phyloP scores from a whole-genome alignment of 2,888 invertebrate species.

The Harpalus rubripes region DNA sequence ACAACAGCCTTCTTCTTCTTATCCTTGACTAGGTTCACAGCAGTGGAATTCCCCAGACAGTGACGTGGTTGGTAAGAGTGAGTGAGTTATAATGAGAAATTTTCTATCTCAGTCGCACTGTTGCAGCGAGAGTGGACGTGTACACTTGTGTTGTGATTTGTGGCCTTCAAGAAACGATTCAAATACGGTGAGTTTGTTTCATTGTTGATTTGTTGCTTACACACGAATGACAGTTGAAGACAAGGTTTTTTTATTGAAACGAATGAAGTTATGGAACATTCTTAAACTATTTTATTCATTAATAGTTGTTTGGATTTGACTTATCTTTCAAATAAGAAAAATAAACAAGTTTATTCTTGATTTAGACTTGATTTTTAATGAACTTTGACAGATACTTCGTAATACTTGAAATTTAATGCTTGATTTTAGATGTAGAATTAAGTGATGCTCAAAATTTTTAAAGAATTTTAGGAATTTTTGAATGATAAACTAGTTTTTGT shows the following conservation, averaged over 20 bases:
- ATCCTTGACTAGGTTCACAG: neutral
- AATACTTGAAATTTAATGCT: too few relatives aligned
- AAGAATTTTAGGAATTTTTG: too few relatives aligned
- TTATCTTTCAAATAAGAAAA: too few relatives aligned
- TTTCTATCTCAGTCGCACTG: conserved; percentile 48
- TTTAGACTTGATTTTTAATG: too few relatives aligned
- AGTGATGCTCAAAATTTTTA: too few relatives aligned
- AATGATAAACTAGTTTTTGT: too few relatives aligned
- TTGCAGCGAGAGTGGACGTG: neutral
- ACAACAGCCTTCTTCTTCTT: conserved; percentile 20
- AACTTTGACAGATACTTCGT: too few relatives aligned
- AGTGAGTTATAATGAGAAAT: conserved; percentile 11
- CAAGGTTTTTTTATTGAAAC: conserved; percentile 6
- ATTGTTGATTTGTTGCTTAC: conserved; percentile 32
- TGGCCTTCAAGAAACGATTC: conserved; percentile 25
- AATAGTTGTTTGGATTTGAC: neutral
- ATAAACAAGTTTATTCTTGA: too few relatives aligned
- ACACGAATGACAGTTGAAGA: neutral
- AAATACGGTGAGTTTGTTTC: conserved; percentile 25
- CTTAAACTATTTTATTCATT: neutral
- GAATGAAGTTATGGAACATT: neutral
- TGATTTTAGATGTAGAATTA: too few relatives aligned
- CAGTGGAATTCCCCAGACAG: conserved; percentile 40
- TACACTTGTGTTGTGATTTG: conserved; percentile 34
- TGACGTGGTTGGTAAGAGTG: conserved; percentile 30